These are phyloP conservation scores for Andricus quercusramuli DNA, from an alignment of 2,888 invertebrate genomes.

Conservation along the genomic window DNA sequence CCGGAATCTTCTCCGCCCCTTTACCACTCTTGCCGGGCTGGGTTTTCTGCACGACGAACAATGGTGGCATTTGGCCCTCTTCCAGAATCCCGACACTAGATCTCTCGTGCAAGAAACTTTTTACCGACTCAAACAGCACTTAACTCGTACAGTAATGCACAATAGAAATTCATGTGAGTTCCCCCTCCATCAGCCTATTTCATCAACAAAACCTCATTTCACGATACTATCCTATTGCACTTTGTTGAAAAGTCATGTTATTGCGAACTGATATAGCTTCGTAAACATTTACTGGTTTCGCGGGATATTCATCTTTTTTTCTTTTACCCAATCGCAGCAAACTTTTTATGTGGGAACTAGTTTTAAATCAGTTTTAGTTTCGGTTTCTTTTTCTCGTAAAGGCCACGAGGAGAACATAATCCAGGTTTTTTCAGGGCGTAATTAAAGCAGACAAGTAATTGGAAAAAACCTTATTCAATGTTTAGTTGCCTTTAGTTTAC, in stretches of 20 bases:
- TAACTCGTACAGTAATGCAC: constrained; percentile 63
- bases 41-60: constrained; percentile 56
- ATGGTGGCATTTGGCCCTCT: constrained; percentile 58
- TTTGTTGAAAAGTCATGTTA: background rate
- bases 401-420: background rate
- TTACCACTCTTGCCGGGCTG: constrained; percentile 12
- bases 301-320: background rate
- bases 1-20: constrained; percentile 12
- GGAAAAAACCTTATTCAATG: too few species aligned
- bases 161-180: constrained; percentile 64
- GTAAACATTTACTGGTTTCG: background rate
- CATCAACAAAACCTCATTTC: constrained; percentile 15
- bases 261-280: background rate
- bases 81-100: constrained; percentile 55
- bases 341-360: background rate
- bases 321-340: background rate
- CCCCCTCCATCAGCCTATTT: background rate
- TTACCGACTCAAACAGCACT: constrained; percentile 60
- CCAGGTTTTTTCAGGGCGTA: background rate
- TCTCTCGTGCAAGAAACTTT: constrained; percentile 56
- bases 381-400: background rate
- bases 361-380: background rate
- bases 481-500: too few species aligned
- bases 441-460: background rate
- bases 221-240: background rate